Conservation (phyloP, 1,140 invertebrate genomes). For the Drosophila cardini region DNA sequence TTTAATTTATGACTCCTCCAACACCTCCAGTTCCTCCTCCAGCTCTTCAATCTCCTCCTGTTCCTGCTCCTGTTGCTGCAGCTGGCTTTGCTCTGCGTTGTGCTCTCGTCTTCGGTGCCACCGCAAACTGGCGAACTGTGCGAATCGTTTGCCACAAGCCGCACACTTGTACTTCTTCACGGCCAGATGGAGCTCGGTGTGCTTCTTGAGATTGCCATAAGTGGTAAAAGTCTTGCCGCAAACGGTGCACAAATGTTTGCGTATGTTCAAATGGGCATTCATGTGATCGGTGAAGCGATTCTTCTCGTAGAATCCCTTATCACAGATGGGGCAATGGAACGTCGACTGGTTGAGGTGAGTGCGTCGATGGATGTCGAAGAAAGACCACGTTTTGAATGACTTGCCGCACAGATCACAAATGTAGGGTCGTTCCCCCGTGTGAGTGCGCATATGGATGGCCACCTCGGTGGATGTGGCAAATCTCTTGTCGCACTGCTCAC, state of each 20-base stretch:
- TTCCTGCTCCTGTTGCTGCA: neutral
- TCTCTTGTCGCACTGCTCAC: conserved; percentile 72
- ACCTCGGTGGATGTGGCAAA: conserved; percentile 81
- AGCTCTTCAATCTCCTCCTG: neutral
- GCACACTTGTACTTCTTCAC: conserved; percentile 80
- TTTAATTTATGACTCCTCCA: conserved; percentile 28
- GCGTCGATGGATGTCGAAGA: conserved; percentile 77
- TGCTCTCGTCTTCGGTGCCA: conserved; percentile 72
- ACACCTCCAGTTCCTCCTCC: conserved; percentile 19
- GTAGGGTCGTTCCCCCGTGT: conserved; percentile 73
- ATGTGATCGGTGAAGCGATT: conserved; percentile 81
- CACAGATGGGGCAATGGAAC: conserved; percentile 77
- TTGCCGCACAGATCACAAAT: conserved; percentile 77
- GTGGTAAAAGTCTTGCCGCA: conserved; percentile 80
- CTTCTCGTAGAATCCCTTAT: conserved; percentile 79
- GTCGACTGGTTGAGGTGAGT: conserved; percentile 81
- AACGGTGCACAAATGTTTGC: conserved; percentile 78
- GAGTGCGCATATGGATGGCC: conserved; percentile 70
- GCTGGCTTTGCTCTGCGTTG: conserved; percentile 7
- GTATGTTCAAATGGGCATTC: conserved; percentile 79
- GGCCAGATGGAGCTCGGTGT: conserved; percentile 72
- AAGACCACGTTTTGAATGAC: conserved; percentile 81
- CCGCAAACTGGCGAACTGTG: conserved; percentile 77
- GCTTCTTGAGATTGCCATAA: conserved; percentile 77
- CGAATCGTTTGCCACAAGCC: conserved; percentile 68